Percentiles rank a stretch among this genome's conserved stretches.
These are phyloP conservation scores for Calidris pygmaea DNA, from an alignment of 2,113 vertebrate species.

Conservation along the genomic window DNA sequence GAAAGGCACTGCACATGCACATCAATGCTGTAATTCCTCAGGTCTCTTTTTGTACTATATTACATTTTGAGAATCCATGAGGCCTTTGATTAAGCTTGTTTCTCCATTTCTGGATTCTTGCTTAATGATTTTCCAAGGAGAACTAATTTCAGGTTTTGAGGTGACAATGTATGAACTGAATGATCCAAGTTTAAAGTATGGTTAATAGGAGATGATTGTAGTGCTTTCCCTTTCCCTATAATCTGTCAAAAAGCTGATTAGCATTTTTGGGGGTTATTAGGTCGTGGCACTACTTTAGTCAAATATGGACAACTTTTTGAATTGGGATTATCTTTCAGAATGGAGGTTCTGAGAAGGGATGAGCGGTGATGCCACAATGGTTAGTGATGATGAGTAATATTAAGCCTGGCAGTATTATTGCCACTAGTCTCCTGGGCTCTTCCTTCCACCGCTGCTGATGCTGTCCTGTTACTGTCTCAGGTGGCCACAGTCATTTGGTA, in stretches of 20 bases:
- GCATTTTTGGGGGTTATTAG: neutral
- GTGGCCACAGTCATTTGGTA: neutral
- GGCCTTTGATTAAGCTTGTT: neutral
- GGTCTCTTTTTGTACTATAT: neutral
- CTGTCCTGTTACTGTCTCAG: neutral
- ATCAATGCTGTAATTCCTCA: neutral
- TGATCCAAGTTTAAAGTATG: neutral
- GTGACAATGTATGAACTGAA: neutral
- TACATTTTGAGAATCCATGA: neutral
- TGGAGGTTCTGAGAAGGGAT: neutral
- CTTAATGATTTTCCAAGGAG: neutral
- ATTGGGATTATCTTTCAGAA: neutral
- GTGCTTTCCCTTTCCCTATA: neutral
- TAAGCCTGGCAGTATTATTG: neutral
- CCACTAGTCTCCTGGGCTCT: neutral
- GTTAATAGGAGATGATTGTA: neutral
- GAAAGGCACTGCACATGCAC: neutral
- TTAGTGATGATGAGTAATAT: neutral
- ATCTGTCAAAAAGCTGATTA: neutral
- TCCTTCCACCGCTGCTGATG: neutral
- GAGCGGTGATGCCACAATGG: neutral
- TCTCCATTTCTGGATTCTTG: neutral
- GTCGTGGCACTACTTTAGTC: neutral
- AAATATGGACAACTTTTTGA: neutral
- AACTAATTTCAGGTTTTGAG: neutral